phyloP scores from a whole-genome alignment of 2,113 vertebrate species.

The Fukomys damarensis region DNA sequence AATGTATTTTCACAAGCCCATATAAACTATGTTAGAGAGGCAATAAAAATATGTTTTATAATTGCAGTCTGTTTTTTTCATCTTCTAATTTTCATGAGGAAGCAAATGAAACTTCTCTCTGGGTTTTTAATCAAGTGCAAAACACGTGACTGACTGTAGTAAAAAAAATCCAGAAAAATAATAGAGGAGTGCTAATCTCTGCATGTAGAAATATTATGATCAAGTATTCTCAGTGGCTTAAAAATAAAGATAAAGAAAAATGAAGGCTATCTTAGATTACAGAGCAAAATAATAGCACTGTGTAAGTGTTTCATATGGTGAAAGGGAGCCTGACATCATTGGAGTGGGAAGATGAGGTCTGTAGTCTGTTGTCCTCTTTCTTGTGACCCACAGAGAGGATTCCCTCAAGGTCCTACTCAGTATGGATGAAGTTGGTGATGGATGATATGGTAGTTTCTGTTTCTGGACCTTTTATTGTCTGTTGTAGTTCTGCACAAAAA shows the following conservation, averaged over 20 bases:
- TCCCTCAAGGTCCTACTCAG: background rate
- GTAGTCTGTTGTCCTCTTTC: background rate
- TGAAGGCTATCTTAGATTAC: background rate
- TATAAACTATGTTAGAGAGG: background rate
- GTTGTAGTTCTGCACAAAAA: background rate
- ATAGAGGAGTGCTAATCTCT: background rate
- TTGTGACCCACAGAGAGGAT: background rate
- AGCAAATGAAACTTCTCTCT: background rate
- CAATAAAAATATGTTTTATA: background rate
- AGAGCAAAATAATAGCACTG: background rate
- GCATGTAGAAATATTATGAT: background rate
- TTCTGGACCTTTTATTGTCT: background rate
- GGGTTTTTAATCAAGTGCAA: background rate
- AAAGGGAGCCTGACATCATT: background rate
- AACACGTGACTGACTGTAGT: background rate
- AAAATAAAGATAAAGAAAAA: background rate
- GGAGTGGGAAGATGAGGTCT: too few species aligned
- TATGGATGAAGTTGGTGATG: background rate
- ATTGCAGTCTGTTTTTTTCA: background rate
- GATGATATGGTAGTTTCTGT: background rate
- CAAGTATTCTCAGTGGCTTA: background rate
- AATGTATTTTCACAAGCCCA: background rate
- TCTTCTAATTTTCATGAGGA: background rate
- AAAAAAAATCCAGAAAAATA: background rate
- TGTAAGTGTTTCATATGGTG: background rate